phyloP scores from a whole-genome alignment of 2,888 invertebrate species.

The Caenorhabditis doughertyi region DNA sequence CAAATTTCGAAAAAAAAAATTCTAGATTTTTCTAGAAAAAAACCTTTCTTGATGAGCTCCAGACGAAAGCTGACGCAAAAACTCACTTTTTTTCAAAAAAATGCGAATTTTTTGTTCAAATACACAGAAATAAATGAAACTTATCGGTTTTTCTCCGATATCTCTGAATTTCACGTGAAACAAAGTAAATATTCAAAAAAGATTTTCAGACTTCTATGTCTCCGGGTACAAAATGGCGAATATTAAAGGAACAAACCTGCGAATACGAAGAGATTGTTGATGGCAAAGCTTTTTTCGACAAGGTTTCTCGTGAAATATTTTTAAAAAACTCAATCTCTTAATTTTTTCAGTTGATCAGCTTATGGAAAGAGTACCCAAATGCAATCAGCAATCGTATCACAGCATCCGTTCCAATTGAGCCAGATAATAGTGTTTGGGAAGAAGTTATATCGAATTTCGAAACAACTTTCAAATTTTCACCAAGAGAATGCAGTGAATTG shows the following conservation, averaged over 20 bases:
- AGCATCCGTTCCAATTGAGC: constrained; percentile 46
- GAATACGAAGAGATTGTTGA: constrained; percentile 61
- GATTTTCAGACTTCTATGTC: neutral
- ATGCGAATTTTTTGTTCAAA: neutral
- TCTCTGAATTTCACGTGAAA: neutral
- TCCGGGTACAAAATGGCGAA: constrained; percentile 49
- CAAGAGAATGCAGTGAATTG: constrained; percentile 31
- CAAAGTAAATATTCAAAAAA: neutral
- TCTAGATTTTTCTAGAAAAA: neutral
- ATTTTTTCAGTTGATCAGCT: constrained; percentile 53
- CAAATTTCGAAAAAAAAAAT: too few species aligned
- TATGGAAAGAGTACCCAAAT: constrained; percentile 69
- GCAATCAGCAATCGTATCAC: constrained; percentile 64
- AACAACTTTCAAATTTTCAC: constrained; percentile 2
- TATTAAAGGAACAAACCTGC: constrained; percentile 38
- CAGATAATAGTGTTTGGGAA: constrained; percentile 36
- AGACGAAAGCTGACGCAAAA: too few species aligned
- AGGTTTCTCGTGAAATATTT: constrained; percentile 38
- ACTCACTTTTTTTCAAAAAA: neutral
- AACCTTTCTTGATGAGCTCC: too few species aligned
- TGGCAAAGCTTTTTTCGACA: constrained; percentile 60
- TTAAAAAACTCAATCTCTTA: neutral
- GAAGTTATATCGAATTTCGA: constrained; percentile 35
- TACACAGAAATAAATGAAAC: neutral
- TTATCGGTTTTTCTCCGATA: neutral